A percentile compares a stretch with the other conserved stretches of the same genome.
Conservation (phyloP, 2,888 invertebrate species). For the Ypsolopha scabrella region DNA sequence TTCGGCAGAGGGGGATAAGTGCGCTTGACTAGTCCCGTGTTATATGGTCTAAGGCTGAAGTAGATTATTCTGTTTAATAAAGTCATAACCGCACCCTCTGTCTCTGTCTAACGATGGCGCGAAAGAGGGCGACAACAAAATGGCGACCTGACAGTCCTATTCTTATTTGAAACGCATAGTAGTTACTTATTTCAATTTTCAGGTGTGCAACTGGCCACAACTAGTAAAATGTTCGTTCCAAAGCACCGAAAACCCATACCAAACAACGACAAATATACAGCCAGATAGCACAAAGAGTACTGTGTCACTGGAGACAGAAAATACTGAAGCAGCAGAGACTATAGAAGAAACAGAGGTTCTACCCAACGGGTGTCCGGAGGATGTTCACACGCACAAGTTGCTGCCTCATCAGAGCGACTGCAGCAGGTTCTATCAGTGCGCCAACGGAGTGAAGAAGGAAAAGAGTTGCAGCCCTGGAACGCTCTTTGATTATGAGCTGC, state of each 20-base stretch:
- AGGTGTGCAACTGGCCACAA: constrained; percentile 11
- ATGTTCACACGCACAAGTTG: constrained; percentile 17
- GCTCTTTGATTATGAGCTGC: constrained; percentile 25
- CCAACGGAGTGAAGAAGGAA: constrained; percentile 23
- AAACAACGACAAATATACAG: not conserved
- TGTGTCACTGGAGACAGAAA: no score
- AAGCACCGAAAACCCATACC: not conserved
- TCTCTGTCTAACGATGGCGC: no score
- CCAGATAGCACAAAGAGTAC: not conserved
- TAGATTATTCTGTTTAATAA: no score
- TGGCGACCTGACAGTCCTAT: no score
- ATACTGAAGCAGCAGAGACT: no score
- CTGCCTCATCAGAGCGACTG: constrained; percentile 35
- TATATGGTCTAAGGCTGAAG: no score
- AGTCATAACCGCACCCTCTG: no score
- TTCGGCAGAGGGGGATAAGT: no score
- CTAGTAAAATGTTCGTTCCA: constrained; percentile 5
- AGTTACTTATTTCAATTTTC: not conserved
- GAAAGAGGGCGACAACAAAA: no score
- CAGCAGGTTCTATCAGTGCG: constrained; percentile 33
- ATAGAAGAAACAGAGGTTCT: no score
- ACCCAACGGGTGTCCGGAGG: constrained; percentile 24
- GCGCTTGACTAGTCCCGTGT: no score
- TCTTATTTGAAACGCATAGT: no score
- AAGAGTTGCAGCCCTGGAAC: constrained; percentile 24